Percentiles rank a stretch among this genome's conserved stretches.
These are phyloP conservation scores for Cantharis lateralis DNA, from an alignment of 2,888 invertebrate species.

Conservation along the genomic window DNA sequence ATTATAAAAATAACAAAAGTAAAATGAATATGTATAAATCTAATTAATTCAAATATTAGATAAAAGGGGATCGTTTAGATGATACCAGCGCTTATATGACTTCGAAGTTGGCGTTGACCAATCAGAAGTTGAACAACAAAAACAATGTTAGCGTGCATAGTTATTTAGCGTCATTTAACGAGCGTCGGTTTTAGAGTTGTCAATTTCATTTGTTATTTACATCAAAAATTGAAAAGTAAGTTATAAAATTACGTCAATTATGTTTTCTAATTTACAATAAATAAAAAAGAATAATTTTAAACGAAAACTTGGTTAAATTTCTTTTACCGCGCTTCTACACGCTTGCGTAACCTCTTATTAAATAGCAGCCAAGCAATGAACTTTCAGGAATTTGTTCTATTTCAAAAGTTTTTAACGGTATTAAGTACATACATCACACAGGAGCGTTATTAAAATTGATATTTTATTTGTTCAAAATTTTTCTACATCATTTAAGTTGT, in stretches of 20 bases:
- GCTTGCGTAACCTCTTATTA: conserved; percentile 21
- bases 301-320: neutral
- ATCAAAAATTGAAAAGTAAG: conserved; percentile 3
- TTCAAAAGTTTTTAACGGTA: neutral
- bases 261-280: neutral
- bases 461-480: neutral
- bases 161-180: conserved; percentile 26
- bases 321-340: conserved; percentile 18
- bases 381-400: neutral
- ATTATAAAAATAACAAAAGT: neutral
- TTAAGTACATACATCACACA: neutral
- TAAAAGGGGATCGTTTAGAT: neutral
- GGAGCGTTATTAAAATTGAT: neutral
- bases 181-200: conserved; percentile 23
- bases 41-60: neutral
- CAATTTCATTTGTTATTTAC: neutral
- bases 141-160: conserved; percentile 32
- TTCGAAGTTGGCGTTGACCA: conserved; percentile 1
- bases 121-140: conserved; percentile 18
- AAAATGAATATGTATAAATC: neutral
- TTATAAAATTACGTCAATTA: neutral
- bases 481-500: neutral
- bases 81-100: neutral
- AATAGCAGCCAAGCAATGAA: conserved; percentile 7
- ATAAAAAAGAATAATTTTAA: neutral